Base-by-base conservation (phyloP, 2,888 invertebrate species). In the Himalopsyche japonica region DNA sequence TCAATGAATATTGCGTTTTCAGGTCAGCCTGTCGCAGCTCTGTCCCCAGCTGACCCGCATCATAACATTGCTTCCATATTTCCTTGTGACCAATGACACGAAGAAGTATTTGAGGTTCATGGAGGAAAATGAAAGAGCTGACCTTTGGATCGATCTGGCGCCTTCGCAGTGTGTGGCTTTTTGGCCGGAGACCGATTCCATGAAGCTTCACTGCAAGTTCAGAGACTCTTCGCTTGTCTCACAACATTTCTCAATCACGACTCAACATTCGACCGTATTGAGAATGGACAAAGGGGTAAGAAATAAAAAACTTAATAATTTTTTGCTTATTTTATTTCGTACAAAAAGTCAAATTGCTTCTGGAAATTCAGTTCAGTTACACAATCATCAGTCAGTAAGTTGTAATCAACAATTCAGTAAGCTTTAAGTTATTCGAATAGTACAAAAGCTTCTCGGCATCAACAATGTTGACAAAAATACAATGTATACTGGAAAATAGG, bases 91-190 rank as follows among this genome's bases (percentile, higher is more conserved):
- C 87, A 97, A 97, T 90, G 94, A 94, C 88, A 95, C 95, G 0
- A 93, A 93, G 87, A 93, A 91, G 3, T 90, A 91, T 85, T 88
- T 92, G 10, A 90, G 96, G 82, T 97, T 95, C 91, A 97, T 97
- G 97, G 97, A 97, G 89, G 95, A 96, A 89, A 96, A 97, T 88
- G 96, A 97, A 89, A 94, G 95, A 70, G 96, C 96, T 0, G 97
- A 97, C 90, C 91, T 97, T 12, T 97, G 97, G 97, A 93, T 95
- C 80, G 97, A 97, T 90, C 90, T 97, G 24, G 90, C 93, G 0
- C 94, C 95, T 0, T 93, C 93, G 85, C 95, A 96, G 90, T 95
- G 95, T 88, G 90, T 94, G 20, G 93, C 96, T 8, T 97, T 96
- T 90, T 97, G 96, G 96, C 97, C 97, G 0, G 95, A 95, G 88